A percentile compares a stretch with the other conserved stretches of the same genome.
These are phyloP conservation scores for Gorsachius magnificus DNA, from an alignment of 2,797 vertebrate species.

Conservation along the genomic window DNA sequence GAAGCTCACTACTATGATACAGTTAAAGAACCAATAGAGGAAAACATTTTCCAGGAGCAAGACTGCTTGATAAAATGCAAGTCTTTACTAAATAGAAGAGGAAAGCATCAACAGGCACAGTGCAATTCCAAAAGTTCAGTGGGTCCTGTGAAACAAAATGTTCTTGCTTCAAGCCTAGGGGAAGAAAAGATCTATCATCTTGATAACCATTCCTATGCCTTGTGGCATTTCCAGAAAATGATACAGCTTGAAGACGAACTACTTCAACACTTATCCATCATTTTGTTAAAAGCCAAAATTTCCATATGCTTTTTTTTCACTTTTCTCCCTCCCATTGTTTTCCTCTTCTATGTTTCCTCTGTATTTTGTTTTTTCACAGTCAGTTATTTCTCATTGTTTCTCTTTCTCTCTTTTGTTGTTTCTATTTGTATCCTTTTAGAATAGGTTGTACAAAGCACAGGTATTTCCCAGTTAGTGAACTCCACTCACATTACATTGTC, in stretches of 20 bases:
- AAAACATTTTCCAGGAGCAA: neutral
- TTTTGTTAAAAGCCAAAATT: neutral
- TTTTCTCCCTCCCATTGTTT: neutral
- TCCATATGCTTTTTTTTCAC: neutral
- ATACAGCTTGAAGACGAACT: neutral
- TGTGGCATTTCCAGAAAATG: slow-evolving; percentile 11
- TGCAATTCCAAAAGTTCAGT: neutral
- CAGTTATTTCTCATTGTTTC: neutral
- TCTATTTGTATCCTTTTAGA: neutral
- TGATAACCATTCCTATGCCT: neutral
- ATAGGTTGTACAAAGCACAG: neutral
- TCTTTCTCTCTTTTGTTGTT: neutral
- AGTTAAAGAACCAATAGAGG: neutral
- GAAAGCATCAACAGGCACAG: neutral
- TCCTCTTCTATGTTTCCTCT: neutral
- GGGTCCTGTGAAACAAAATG: neutral
- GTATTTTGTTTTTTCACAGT: neutral
- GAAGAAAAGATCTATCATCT: neutral
- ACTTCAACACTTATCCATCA: neutral
- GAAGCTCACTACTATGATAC: neutral
- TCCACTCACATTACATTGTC: neutral
- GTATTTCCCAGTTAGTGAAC: neutral
- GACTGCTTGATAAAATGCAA: neutral
- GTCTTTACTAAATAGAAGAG: neutral
- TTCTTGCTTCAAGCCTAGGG: neutral